Percentiles rank a stretch among this genome's conserved stretches.
Conservation (phyloP, 2,113 vertebrate species). For the Vombatus ursinus region DNA sequence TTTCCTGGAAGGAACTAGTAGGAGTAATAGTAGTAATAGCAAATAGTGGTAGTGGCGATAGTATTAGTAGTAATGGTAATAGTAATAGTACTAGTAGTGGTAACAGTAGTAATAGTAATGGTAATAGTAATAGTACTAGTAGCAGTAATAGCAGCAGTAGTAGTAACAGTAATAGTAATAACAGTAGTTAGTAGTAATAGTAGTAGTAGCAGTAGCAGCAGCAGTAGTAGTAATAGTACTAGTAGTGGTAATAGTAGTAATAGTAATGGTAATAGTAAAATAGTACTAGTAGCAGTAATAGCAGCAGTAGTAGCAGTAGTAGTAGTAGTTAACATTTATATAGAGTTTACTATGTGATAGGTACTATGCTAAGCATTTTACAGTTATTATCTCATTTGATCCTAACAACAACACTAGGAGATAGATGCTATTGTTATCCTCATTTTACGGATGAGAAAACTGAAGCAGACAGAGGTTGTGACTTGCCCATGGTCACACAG, state of each 20-base stretch:
- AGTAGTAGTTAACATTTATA: neutral
- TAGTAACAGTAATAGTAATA: no score
- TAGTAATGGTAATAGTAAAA: no score
- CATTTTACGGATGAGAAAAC: neutral
- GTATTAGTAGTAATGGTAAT: no score
- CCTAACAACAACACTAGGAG: neutral
- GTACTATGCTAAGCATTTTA: neutral
- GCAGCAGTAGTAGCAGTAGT: neutral
- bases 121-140: no score
- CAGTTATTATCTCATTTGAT: neutral
- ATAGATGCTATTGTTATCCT: neutral
- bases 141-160: no score
- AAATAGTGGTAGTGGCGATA: neutral
- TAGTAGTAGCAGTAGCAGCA: no score
- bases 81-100: no score
- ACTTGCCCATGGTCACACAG: neutral
- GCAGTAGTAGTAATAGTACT: no score
- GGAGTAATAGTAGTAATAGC: no score
- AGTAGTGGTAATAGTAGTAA: no score
- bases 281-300: neutral
- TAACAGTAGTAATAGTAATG: no score
- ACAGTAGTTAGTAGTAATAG: no score
- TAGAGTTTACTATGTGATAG: neutral
- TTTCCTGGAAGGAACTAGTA: neutral
- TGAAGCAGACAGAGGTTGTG: neutral